Evolutionary conservation across 2,888 invertebrate genomes (phyloP).

Genomic region (Clepsis dumicolana): DNA sequence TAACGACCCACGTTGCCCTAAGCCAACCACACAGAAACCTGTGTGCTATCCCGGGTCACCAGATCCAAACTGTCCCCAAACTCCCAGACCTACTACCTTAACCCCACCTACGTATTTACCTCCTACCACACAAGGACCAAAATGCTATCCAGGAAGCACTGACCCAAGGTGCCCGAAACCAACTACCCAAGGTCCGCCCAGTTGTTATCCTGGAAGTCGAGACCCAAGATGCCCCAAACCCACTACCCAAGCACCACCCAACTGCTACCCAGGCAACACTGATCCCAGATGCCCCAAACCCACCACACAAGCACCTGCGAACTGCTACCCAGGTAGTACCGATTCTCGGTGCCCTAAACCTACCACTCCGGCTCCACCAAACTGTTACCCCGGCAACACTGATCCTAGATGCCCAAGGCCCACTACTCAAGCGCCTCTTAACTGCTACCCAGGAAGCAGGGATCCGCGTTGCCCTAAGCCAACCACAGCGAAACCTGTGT

Average conservation of each 20-base stretch:
- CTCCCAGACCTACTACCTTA: conserved; percentile 57
- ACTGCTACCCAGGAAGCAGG: conserved; percentile 54
- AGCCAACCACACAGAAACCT: conserved; percentile 45
- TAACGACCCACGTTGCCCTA: conserved; percentile 46
- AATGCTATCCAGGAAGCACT: conserved; percentile 56
- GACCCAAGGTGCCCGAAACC: conserved; percentile 54
- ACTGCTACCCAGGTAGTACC: conserved; percentile 37
- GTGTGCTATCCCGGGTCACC: conserved; percentile 63
- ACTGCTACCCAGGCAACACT: conserved; percentile 38
- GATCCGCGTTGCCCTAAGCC: conserved; percentile 52
- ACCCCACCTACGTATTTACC: conserved; percentile 47
- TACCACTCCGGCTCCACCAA: conserved; percentile 44
- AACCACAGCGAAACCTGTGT: conserved; percentile 48
- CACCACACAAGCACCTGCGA: conserved; percentile 48
- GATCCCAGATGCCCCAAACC: conserved; percentile 50
- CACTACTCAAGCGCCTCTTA: conserved; percentile 42
- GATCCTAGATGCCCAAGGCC: conserved; percentile 56
- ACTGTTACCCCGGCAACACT: conserved; percentile 53
- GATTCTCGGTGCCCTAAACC: conserved; percentile 60
- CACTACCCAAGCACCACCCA: conserved; percentile 49
- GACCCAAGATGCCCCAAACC: conserved; percentile 57
- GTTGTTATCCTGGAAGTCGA: conserved; percentile 62
- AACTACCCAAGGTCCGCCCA: conserved; percentile 51
- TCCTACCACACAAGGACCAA: no score
- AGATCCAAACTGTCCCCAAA: conserved; percentile 63